A percentile compares a stretch with the other conserved stretches of the same genome.
phyloP scores from a whole-genome alignment of 2,797 vertebrate genomes.

The Microctenopoma lineatum region DNA sequence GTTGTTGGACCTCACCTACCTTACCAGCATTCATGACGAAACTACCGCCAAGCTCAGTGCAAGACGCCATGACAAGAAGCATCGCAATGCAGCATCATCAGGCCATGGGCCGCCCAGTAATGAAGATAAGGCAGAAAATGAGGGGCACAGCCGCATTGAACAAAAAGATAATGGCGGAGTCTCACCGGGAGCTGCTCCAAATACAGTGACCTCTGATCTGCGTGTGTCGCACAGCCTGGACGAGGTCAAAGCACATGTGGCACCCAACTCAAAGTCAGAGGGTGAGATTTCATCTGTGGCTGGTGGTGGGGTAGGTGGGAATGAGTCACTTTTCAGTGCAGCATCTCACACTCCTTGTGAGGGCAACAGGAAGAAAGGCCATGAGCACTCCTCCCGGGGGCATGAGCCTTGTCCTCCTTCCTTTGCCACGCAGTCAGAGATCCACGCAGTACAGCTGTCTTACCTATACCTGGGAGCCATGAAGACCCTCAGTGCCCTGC shows the following conservation, averaged over 20 bases:
- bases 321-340: constrained; percentile 68
- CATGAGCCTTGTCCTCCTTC: constrained; percentile 78
- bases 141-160: constrained; percentile 82
- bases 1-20: constrained; percentile 94
- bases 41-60: constrained; percentile 82
- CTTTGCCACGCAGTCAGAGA: constrained; percentile 85
- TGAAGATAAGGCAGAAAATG: constrained; percentile 68
- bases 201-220: constrained; percentile 66
- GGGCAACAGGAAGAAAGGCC: constrained; percentile 87
- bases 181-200: not conserved
- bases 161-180: constrained; percentile 46
- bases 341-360: constrained; percentile 80
- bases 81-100: constrained; percentile 83
- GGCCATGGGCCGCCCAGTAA: constrained; percentile 57
- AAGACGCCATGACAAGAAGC: constrained; percentile 92
- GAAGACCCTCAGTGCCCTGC: constrained; percentile 94
- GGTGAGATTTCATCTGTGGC: constrained; percentile 87
- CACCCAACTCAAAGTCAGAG: constrained; percentile 86
- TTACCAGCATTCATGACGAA: constrained; percentile 96
- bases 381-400: constrained; percentile 85
- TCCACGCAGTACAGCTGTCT: constrained; percentile 94
- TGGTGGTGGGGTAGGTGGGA: constrained; percentile 61
- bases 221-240: constrained; percentile 87
- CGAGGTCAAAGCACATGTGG: constrained; percentile 85
- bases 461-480: constrained; percentile 97